Percentiles rank a stretch among this genome's conserved stretches.
phyloP scores from a whole-genome alignment of 2,797 vertebrate genomes.

The Girardinus metallicus region DNA sequence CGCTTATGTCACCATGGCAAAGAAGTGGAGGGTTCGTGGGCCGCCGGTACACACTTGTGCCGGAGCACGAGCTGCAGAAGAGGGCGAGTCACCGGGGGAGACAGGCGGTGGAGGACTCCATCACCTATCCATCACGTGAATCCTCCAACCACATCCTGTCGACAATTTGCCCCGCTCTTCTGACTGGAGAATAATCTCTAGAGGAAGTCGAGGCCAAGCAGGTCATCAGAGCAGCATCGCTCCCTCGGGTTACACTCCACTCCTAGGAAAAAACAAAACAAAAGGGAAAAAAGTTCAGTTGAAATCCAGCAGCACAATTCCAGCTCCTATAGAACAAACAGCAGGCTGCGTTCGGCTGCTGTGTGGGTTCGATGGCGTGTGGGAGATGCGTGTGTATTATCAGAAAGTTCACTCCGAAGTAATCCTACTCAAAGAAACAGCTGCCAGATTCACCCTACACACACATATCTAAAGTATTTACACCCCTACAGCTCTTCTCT shows the following conservation, averaged over 20 bases:
- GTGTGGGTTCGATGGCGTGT: slow-evolving; percentile 61
- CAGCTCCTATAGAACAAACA: slow-evolving; percentile 44
- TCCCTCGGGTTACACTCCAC: slow-evolving; percentile 43
- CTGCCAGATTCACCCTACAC: slow-evolving; percentile 53
- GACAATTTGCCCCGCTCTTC: slow-evolving; percentile 21
- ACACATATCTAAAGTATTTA: slow-evolving; percentile 7
- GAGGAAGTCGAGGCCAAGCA: slow-evolving; percentile 54
- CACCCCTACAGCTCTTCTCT: background rate
- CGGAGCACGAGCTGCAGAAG: slow-evolving; percentile 52
- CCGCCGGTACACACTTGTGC: slow-evolving; percentile 63
- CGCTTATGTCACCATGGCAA: slow-evolving; percentile 88
- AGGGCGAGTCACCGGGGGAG: slow-evolving; percentile 61
- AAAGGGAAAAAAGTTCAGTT: slow-evolving; percentile 18
- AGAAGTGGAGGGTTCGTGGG: slow-evolving; percentile 69
- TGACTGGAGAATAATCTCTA: slow-evolving; percentile 66
- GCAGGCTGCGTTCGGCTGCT: slow-evolving; percentile 33
- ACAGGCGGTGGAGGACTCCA: slow-evolving; percentile 73
- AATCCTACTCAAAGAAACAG: slow-evolving; percentile 68
- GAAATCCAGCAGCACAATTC: slow-evolving; percentile 27
- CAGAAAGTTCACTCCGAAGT: slow-evolving; percentile 63
- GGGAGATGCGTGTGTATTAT: slow-evolving; percentile 45
- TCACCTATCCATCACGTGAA: slow-evolving; percentile 72
- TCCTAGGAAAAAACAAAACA: slow-evolving; percentile 45
- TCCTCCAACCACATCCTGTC: slow-evolving; percentile 56
- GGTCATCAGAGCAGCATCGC: slow-evolving; percentile 71